These are phyloP conservation scores for Vulpes ferrilata DNA, from an alignment of 2,113 vertebrate genomes.

Conservation along the genomic window DNA sequence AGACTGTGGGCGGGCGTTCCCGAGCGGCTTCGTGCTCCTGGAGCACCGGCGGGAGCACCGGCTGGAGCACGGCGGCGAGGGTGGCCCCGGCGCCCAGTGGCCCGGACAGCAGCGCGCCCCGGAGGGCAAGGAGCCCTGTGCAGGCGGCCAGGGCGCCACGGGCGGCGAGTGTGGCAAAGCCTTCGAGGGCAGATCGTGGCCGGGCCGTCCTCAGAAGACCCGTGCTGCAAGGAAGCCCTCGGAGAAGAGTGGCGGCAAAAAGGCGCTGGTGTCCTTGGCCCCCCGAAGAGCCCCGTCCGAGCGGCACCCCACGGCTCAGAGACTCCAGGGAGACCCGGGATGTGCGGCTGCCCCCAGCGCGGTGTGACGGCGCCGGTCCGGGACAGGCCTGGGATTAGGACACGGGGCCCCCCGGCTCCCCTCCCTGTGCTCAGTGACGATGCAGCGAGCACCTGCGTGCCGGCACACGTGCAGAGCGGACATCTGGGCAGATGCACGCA, in stretches of 20 bases:
- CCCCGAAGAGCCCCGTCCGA: neutral
- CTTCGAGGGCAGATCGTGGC: neutral
- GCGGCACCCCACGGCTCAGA: neutral
- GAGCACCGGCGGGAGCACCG: constrained; percentile 34
- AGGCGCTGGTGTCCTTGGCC: neutral
- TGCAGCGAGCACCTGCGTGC: constrained; percentile 36
- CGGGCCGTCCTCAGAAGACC: neutral
- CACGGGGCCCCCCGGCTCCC: neutral
- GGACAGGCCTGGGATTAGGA: neutral
- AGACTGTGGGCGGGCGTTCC: constrained; percentile 14
- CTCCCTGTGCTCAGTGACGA: neutral
- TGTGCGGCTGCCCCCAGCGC: neutral
- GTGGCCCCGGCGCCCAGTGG: too few relatives aligned
- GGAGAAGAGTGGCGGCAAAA: neutral
- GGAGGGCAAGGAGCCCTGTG: neutral
- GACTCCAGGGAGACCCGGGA: neutral
- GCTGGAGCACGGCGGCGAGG: too few relatives aligned
- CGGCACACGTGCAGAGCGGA: too few relatives aligned
- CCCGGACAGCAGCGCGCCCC: too few relatives aligned
- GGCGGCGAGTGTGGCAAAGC: neutral
- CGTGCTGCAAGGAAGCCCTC: neutral
- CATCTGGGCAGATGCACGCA: too few relatives aligned
- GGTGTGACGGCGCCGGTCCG: neutral
- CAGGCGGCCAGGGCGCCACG: neutral
- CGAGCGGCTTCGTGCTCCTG: constrained; percentile 43